A percentile compares a stretch with the other conserved stretches of the same genome.
Evolutionary conservation across 1,140 invertebrate species (phyloP).

Genomic region (Pristionchus pacificus): DNA sequence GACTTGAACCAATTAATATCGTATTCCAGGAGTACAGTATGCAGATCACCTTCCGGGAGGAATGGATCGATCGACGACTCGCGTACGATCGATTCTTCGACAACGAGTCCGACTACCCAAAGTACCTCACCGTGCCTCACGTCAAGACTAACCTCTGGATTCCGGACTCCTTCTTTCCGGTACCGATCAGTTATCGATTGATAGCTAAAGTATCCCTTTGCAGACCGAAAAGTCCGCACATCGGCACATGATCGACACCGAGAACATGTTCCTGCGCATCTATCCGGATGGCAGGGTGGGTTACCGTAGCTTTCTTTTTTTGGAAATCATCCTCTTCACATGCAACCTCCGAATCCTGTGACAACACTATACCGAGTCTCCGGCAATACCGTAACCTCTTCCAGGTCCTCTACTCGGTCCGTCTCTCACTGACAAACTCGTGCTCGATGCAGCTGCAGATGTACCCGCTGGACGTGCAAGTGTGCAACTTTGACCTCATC

Average conservation of each 20-base stretch:
- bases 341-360: too few species aligned
- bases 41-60: constrained; percentile 40
- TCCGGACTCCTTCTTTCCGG: constrained; percentile 40
- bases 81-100: constrained; percentile 31
- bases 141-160: constrained; percentile 40
- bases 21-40: constrained; percentile 36
- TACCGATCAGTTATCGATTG: neutral
- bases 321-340: too few species aligned
- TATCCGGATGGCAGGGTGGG: constrained; percentile 32
- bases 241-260: constrained; percentile 36
- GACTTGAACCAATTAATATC: too few species aligned
- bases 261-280: constrained; percentile 40
- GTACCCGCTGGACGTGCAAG: constrained; percentile 36
- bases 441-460: constrained; percentile 35
- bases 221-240: constrained; percentile 39
- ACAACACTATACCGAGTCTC: neutral
- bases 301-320: neutral
- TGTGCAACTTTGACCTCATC: constrained; percentile 35
- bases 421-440: constrained; percentile 29
- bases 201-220: constrained; percentile 1
- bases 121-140: constrained; percentile 39
- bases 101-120: constrained; percentile 19
- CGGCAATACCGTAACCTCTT: neutral
- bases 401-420: constrained; percentile 33
- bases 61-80: constrained; percentile 31